Conservation (phyloP, 92 coral and sea anemone species). For the Zoanthus gigantus region DNA sequence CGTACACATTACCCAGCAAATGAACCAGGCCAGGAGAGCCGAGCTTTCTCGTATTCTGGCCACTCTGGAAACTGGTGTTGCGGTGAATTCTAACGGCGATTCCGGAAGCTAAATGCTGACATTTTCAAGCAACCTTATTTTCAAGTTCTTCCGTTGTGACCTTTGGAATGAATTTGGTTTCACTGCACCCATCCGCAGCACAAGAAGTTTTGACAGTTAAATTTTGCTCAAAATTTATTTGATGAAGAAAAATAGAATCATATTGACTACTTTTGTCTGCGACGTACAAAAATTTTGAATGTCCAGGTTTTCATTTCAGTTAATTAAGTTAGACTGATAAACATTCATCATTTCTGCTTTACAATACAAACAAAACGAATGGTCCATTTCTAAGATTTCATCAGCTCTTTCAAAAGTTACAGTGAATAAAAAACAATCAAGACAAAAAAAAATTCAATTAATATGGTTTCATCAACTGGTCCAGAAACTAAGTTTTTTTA, state of each 20-base stretch:
- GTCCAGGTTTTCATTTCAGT: background rate
- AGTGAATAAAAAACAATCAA: background rate
- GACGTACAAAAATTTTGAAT: too few species aligned
- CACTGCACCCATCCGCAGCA: background rate
- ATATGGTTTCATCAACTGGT: background rate
- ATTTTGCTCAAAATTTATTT: background rate
- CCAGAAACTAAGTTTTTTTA: background rate
- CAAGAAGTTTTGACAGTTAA: background rate
- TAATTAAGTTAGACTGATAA: background rate
- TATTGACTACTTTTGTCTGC: too few species aligned
- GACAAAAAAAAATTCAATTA: background rate
- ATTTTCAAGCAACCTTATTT: background rate
- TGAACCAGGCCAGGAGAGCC: slow-evolving; percentile 86
- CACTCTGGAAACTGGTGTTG: slow-evolving; percentile 78
- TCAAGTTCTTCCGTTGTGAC: background rate
- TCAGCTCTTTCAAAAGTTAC: background rate
- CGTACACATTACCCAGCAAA: slow-evolving; percentile 98
- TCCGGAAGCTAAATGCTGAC: slow-evolving; percentile 39
- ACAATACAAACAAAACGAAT: background rate
- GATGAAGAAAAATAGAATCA: too few species aligned
- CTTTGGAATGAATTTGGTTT: background rate
- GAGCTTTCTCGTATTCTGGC: slow-evolving; percentile 92
- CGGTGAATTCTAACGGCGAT: slow-evolving; percentile 77
- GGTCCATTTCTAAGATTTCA: background rate
- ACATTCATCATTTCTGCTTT: background rate